Evolutionary conservation across 2,888 invertebrate genomes (phyloP), one percentile per base, ranked within the genome.

Genomic region (Tetropium fuscum): DNA sequence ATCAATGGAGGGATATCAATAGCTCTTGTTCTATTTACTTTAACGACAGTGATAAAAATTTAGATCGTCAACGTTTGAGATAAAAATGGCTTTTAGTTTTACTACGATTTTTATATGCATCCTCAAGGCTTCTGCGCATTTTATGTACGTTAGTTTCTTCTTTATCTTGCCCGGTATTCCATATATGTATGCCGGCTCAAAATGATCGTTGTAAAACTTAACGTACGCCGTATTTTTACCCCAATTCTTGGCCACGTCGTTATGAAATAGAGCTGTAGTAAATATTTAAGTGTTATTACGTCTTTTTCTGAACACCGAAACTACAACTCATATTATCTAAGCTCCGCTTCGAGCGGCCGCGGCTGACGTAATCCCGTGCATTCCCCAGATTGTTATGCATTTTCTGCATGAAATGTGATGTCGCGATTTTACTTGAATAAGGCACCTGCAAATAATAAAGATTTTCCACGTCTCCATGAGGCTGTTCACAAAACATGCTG

Each of bases 241-340:
- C 53, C 58, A 38, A 34, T 58, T 36, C 51, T 58, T 53, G 34
- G 41, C 47, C 38, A 25, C 20, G 8, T 60, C 22, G 56, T 64
- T 63, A 60, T 64, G 62, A 64, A 63, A 67, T 67, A 64, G 58
- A 53, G 54, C 53, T 48, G 56, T 55, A 56, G 60, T 67, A 63
- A 64, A 67, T 67, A 64, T 67, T 64, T 64, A 53, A 67, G 67
- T 58, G 67, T 63, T 62, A 64, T 63, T 60, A 38, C 47, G 45
- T 40, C 51, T 58, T 45, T 58, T 44, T 53, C 16, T 22, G 45
- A 53, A 32, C 45, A 43, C 19, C 32, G 25, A 6, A 8, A 27
- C 32, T 40, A 53, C 51, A 44, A 53, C 45, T 58, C 45, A 25
- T 58, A 58, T 45, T 58, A 40, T 45, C 30, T 53, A 43, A 44